Evolutionary conservation across 2,888 invertebrate genomes (phyloP).

Genomic region (Hanleya hanleyi): DNA sequence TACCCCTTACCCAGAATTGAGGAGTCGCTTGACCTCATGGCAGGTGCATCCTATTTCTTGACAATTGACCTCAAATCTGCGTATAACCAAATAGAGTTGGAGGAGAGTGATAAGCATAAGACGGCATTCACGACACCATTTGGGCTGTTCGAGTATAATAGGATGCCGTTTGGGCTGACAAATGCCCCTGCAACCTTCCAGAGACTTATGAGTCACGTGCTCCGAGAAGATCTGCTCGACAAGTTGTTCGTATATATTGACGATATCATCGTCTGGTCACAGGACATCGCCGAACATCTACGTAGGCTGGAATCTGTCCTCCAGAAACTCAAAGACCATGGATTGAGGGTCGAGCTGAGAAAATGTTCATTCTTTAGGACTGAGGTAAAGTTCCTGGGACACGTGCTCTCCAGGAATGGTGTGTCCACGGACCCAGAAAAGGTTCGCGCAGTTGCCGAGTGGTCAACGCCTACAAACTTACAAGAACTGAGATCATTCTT

Average conservation of each 20-base stretch:
- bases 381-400: constrained; percentile 31
- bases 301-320: constrained; percentile 25
- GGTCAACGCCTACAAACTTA: constrained; percentile 20
- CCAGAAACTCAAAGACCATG: constrained; percentile 19
- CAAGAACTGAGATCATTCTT: constrained; percentile 30
- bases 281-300: constrained; percentile 21
- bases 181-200: constrained; percentile 20
- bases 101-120: constrained; percentile 30
- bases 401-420: constrained; percentile 28
- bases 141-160: constrained; percentile 34
- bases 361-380: constrained; percentile 34
- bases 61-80: constrained; percentile 30
- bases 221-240: constrained; percentile 20
- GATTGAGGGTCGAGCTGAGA: constrained; percentile 29
- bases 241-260: constrained; percentile 24
- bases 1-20: no score
- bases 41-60: constrained; percentile 17
- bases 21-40: constrained; percentile 36
- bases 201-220: constrained; percentile 28
- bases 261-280: constrained; percentile 24
- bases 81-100: constrained; percentile 21
- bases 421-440: constrained; percentile 17
- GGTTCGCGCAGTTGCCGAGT: constrained; percentile 16
- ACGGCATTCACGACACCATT: constrained; percentile 32
- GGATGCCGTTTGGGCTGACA: constrained; percentile 17